Base-by-base conservation (phyloP, 2,888 invertebrate species). In the Agriopis aurantiaria region DNA sequence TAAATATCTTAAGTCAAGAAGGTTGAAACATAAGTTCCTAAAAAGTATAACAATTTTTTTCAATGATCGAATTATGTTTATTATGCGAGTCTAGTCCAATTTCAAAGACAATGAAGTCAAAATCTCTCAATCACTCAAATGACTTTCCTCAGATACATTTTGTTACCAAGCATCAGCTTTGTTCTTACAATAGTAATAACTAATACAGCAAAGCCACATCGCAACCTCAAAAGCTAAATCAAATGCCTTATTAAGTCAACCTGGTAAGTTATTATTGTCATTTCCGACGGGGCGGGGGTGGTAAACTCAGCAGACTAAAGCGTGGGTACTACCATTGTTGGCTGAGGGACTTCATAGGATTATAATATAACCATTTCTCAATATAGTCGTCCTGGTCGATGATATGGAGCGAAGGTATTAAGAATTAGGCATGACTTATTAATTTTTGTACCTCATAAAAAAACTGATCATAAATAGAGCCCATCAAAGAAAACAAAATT, bases 291-390 rank as follows among this genome's bases (percentile, higher is more conserved):
- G 40, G 14, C 59, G 66, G 63, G 66, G 70, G 66, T 63, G 70
- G 70, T 43, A 23, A 17, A 43, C 46, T 43, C 17, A 14, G 1
- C 48, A 49, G 57, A 69, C 40, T 41, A 11, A 12, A 58, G 69
- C 65, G 69, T 70, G 69, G 69, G 69, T 55, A 17, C 60, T 52
- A 43, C 62, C 62, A 70, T 66, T 70, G 65, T 66, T 69, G 49
- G 49, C 33, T 69, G 48, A 11, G 40, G 7, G 52, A 52, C 53
- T 51, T 61, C 43, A 62, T 57, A 65, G 14, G 23, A 57, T 60
- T 69, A 65, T 65, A 65, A 65, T 65, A 61, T 43, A 56, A 14
- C 17, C 52, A 63, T 70, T 70, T 66, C 43, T 70, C 65, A 66
- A 58, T 62, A 12, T 14, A 56, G 40, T 56, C 60, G n/a, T 56